phyloP scores from a whole-genome alignment of 2,888 invertebrate genomes.

The Chironomus riparius region DNA sequence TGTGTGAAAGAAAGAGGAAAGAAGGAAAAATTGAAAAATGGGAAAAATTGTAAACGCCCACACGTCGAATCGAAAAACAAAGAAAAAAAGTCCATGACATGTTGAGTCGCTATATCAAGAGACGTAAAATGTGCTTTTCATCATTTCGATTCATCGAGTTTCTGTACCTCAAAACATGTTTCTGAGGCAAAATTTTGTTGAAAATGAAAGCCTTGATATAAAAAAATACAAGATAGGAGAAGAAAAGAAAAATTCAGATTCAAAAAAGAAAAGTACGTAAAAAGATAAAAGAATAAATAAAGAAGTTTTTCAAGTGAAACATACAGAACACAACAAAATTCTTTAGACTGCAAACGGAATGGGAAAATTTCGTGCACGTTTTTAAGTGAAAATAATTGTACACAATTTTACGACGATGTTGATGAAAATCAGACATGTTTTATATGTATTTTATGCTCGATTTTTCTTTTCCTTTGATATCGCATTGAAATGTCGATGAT shows the following conservation, averaged over 20 bases:
- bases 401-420: slow-evolving; percentile 3
- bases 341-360: background rate
- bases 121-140: background rate
- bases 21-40: background rate
- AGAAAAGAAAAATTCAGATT: too few relatives aligned
- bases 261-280: too few relatives aligned
- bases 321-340: background rate
- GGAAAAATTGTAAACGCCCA: background rate
- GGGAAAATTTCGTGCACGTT: slow-evolving; percentile 8
- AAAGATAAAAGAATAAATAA: background rate
- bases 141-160: background rate
- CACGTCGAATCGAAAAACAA: background rate
- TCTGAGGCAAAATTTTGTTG: background rate
- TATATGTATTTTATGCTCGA: background rate
- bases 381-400: slow-evolving; percentile 1
- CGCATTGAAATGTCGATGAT: background rate
- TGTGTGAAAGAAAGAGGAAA: background rate
- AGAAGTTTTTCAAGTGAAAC: background rate
- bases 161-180: background rate
- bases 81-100: slow-evolving; percentile 1
- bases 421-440: slow-evolving; percentile 12
- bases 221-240: background rate
- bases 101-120: background rate
- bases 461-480: background rate
- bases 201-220: background rate